Evolutionary conservation across 2,113 vertebrate species (phyloP).

Genomic region (Micronisus gabar): DNA sequence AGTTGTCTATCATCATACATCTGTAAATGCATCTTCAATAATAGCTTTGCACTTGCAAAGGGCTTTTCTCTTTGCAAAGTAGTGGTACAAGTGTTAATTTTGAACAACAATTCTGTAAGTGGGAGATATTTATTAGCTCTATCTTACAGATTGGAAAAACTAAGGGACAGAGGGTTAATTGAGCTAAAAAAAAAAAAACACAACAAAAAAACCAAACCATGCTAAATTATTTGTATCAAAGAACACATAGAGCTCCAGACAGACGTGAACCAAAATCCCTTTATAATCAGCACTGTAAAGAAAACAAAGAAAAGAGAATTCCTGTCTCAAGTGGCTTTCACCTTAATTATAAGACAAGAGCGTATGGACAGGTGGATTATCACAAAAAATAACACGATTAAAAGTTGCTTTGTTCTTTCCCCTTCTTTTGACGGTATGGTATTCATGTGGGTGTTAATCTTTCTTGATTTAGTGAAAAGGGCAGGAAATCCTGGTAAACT

Average conservation of each 20-base stretch:
- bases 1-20: background rate
- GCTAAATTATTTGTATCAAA: background rate
- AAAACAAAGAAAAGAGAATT: background rate
- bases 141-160: background rate
- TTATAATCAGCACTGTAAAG: background rate
- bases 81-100: background rate
- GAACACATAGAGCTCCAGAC: background rate
- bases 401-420: background rate
- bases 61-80: background rate
- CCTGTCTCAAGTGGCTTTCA: background rate
- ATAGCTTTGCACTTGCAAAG: background rate
- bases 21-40: background rate
- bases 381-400: background rate
- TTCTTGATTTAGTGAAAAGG: background rate
- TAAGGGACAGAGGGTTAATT: background rate
- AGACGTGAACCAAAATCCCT: accelerated
- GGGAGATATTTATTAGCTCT: background rate
- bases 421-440: background rate
- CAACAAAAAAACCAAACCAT: too few relatives aligned
- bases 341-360: background rate
- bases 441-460: background rate
- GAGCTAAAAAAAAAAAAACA: background rate
- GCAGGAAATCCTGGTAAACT: background rate
- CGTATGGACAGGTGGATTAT: background rate
- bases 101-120: background rate